Conservation (phyloP, 92 coral and sea anemone species). For the Pocillopora grandis region DNA sequence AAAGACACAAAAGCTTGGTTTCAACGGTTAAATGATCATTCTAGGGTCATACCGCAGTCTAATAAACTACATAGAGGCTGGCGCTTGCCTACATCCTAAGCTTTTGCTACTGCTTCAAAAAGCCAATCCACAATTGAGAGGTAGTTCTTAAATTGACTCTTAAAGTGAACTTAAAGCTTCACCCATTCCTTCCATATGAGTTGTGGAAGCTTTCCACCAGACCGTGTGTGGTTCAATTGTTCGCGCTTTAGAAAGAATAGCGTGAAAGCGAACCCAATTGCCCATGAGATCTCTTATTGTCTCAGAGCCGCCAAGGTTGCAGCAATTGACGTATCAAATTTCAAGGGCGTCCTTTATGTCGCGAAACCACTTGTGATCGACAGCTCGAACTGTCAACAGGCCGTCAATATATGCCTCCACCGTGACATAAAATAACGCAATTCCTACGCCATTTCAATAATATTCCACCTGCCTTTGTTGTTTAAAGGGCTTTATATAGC, state of each 20-base stretch:
- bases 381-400: conserved; percentile 79
- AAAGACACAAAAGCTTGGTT: conserved; percentile 19
- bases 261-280: conserved; percentile 75
- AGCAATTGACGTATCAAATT: conserved; percentile 76
- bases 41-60: conserved; percentile 19
- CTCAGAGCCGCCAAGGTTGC: conserved; percentile 70
- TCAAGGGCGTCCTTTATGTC: conserved; percentile 74
- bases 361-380: conserved; percentile 81
- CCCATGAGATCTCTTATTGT: conserved; percentile 80
- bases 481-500: conserved; percentile 30
- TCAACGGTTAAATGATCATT: conserved; percentile 38
- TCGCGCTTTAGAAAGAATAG: conserved; percentile 63
- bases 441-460: conserved; percentile 25
- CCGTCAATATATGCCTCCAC: conserved; percentile 69
- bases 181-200: conserved; percentile 38
- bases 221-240: conserved; percentile 69
- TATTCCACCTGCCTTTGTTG: conserved; percentile 24
- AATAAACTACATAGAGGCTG: conserved; percentile 12
- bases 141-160: conserved; percentile 47
- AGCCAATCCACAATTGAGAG: conserved; percentile 28
- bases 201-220: conserved; percentile 57
- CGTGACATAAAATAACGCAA: conserved; percentile 72
- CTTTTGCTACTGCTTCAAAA: neutral
- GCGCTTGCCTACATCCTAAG: neutral
- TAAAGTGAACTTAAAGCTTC: conserved; percentile 39